Conservation (phyloP, 37 sponge, comb jelly and placozoan species). For the Bolinopsis microptera region DNA sequence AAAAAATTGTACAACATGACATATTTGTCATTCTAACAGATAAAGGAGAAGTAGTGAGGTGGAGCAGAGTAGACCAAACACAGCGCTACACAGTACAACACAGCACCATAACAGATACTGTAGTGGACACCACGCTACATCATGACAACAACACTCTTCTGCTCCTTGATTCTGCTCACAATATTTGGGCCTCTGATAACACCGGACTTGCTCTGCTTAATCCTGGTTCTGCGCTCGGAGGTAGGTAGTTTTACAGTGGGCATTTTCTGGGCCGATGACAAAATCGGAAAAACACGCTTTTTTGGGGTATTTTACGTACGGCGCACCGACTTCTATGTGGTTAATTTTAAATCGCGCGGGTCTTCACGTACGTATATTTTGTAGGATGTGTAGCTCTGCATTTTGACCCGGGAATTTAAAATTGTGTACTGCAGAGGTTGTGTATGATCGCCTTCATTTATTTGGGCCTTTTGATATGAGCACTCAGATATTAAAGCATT, state of each 20-base stretch:
- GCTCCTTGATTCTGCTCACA: conserved; percentile 11
- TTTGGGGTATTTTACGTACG: not conserved
- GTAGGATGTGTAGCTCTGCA: too few species aligned
- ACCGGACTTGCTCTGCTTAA: conserved; percentile 1
- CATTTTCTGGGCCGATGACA: not conserved
- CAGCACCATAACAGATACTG: not conserved
- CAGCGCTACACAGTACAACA: conserved; percentile 31
- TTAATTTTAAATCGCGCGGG: not conserved
- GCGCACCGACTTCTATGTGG: not conserved
- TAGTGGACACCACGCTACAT: conserved; percentile 34
- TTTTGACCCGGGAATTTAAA: too few species aligned
- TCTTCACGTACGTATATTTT: not conserved
- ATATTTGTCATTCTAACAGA: too few species aligned
- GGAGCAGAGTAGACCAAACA: conserved; percentile 45
- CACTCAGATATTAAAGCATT: too few species aligned
- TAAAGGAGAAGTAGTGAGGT: conserved; percentile 19
- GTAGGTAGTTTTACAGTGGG: not conserved
- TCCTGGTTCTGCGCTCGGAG: conserved; percentile 39
- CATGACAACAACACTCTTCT: not conserved
- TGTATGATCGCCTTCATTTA: too few species aligned
- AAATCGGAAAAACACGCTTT: too few species aligned
- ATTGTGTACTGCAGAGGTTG: too few species aligned
- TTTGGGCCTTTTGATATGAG: too few species aligned
- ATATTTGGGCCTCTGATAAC: conserved; percentile 1
- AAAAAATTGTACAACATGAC: too few species aligned